These are phyloP conservation scores for Siniperca chuatsi DNA, from an alignment of 2,113 vertebrate species.

Conservation along the genomic window DNA sequence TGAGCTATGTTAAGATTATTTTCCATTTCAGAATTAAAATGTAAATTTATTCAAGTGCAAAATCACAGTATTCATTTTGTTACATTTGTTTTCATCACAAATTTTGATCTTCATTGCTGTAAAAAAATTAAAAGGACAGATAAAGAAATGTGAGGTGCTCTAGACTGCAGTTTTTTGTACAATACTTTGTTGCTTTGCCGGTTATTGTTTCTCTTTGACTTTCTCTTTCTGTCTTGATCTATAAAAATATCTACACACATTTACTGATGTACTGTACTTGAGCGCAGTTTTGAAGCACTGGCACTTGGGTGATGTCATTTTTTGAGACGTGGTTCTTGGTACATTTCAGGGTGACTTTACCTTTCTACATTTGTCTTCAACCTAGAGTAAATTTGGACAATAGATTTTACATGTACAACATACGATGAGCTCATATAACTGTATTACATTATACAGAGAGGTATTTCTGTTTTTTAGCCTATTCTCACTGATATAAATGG, in stretches of 20 bases:
- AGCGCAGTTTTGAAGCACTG: background rate
- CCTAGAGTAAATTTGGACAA: background rate
- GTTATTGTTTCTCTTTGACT: background rate
- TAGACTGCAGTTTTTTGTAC: background rate
- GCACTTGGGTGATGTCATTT: background rate
- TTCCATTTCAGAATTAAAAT: background rate
- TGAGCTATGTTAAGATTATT: background rate
- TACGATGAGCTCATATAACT: background rate
- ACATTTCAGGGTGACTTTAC: background rate
- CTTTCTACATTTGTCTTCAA: background rate
- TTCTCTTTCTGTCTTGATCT: background rate
- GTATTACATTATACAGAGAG: too few species aligned
- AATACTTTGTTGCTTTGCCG: background rate
- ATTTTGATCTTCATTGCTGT: background rate
- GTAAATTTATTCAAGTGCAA: background rate
- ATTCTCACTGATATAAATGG: too few species aligned
- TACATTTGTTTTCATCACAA: constrained; percentile 24
- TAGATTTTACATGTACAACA: background rate
- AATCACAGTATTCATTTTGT: constrained; percentile 24
- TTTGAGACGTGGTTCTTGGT: background rate
- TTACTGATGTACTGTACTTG: background rate
- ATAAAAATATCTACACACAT: background rate
- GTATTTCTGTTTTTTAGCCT: background rate
- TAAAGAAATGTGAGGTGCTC: background rate
- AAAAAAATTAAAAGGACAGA: background rate